These are phyloP conservation scores for Chromoteleia sp. DNA, from an alignment of 2,888 invertebrate genomes.

Conservation along the genomic window DNA sequence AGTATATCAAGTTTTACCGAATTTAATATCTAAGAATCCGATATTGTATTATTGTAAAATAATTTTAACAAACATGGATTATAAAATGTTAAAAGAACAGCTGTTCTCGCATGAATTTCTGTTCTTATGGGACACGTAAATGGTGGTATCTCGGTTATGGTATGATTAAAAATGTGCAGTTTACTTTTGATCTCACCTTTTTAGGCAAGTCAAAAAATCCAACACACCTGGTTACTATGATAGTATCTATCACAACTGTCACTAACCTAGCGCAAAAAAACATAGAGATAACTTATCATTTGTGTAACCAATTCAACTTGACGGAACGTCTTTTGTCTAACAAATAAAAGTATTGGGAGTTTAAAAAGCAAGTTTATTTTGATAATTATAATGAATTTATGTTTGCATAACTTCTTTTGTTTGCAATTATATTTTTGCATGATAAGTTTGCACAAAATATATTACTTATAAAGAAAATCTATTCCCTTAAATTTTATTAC, in stretches of 20 bases:
- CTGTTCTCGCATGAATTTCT: no score
- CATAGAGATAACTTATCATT: conserved; percentile 63
- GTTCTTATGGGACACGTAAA: no score
- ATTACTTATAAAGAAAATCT: no score
- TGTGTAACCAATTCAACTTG: conserved; percentile 27
- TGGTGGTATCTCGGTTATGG: neutral
- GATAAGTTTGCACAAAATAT: neutral
- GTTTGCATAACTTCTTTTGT: neutral
- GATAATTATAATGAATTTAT: neutral
- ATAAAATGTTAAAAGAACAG: no score
- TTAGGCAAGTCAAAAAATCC: conserved; percentile 40
- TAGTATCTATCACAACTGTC: conserved; percentile 41
- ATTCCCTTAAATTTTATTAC: no score
- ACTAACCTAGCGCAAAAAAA: conserved; percentile 63
- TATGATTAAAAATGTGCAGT: conserved; percentile 19
- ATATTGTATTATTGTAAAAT: no score
- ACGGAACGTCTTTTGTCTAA: conserved; percentile 13
- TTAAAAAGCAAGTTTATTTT: conserved; percentile 13
- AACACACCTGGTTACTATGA: conserved; percentile 49
- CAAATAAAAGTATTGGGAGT: conserved; percentile 17
- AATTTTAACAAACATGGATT: no score
- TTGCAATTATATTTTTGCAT: neutral
- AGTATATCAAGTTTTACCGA: no score
- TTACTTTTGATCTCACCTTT: conserved; percentile 39
- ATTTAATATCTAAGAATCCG: no score